Evolutionary conservation across 2,888 invertebrate species (phyloP), one percentile per base, ranked within the genome.

Genomic region (Himalopsyche kuldschensis): DNA sequence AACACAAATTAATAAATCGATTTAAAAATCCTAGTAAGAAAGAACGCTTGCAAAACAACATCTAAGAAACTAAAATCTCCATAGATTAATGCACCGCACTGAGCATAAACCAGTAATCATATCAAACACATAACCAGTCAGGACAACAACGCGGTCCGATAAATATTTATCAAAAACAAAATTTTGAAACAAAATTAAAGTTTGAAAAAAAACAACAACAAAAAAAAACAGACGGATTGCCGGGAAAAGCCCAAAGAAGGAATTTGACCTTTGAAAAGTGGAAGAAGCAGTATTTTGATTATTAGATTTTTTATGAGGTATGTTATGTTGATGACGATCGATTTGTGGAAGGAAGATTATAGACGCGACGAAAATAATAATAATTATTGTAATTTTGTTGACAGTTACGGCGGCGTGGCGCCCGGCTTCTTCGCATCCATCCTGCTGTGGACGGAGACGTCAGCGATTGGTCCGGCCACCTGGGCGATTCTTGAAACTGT

Each of bases 181-280:
- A 20, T 55, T 55, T 55, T 20, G 41, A n/a, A 20, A 55, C 10
- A 55, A 55, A 55, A 55, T 55, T 55, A 55, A 55, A n/a, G n/a
- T n/a, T n/a, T n/a, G n/a, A n/a, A 55, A n/a, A 55, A 20, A 55
- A 55, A 48, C 4, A 48, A 48, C 3, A n/a, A 48, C 41, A 48
- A 55, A n/a, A 55, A n/a, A n/a, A 20, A 55, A 55, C 55, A 55
- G 55, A 55, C 55, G 55, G 24, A 55, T 55, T 55, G 55, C 55
- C 32, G 15, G 63, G 79, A 31, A 32, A 76, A 20, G 32, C 27
- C 80, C 46, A 27, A 15, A 20, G 35, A 30, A 46, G 80, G 80
- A 80, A 80, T 80, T 63, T 80, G 80, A 80, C 80, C 80, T 80
- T 75, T 80, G 35, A 55, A 55, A 55, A 55, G 55, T 55, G 20